A percentile compares a stretch with the other conserved stretches of the same genome.
Evolutionary conservation across 2,113 vertebrate species (phyloP).

Genomic region (Donacobius atricapilla): DNA sequence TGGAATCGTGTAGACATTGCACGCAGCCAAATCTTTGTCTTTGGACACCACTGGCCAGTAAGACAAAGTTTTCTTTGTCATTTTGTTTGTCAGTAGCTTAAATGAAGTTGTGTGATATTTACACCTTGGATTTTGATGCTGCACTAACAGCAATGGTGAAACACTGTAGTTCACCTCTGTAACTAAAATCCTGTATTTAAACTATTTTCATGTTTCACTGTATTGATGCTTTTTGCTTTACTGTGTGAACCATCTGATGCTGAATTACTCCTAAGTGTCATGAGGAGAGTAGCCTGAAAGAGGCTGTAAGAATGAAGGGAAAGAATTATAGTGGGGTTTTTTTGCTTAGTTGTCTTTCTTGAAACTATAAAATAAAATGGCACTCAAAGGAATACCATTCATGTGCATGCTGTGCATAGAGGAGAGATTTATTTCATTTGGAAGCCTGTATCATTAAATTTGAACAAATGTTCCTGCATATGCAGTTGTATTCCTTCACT

Average conservation of each 20-base stretch:
- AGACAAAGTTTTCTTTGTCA: conserved; percentile 25
- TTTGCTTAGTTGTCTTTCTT: neutral
- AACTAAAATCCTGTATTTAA: neutral
- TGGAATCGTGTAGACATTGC: conserved; percentile 99
- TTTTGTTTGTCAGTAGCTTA: neutral
- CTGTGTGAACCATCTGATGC: neutral
- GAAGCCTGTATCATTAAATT: neutral
- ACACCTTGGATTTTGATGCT: neutral
- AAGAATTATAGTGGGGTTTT: neutral
- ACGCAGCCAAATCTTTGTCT: conserved; percentile 96
- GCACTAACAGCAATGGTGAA: neutral
- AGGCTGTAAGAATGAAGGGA: neutral
- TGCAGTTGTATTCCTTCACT: neutral
- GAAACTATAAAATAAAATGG: neutral
- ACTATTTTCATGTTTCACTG: neutral
- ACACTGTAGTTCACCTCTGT: neutral
- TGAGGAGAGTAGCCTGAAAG: neutral
- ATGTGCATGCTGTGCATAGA: neutral
- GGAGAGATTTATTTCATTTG: neutral
- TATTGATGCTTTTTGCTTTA: neutral
- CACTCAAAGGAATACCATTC: neutral
- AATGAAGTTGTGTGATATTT: neutral
- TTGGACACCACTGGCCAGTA: conserved; percentile 94
- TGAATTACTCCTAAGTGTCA: neutral
- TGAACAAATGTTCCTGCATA: neutral